Percentiles rank a stretch among this genome's conserved stretches.
These are phyloP conservation scores for Cinclus cinclus DNA, from an alignment of 2,113 vertebrate species.

Conservation along the genomic window DNA sequence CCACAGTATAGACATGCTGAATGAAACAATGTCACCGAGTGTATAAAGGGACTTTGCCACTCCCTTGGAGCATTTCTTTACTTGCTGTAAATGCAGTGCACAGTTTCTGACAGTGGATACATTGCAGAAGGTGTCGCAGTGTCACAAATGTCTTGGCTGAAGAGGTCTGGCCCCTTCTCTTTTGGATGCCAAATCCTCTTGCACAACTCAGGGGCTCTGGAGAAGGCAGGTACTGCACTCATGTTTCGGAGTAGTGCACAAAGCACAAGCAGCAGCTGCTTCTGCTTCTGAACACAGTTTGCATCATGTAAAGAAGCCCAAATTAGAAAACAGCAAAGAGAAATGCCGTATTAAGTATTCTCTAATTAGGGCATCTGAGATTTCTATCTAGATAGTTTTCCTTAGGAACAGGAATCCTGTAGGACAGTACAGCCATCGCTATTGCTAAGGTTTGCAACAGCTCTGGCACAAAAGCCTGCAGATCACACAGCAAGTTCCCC, in stretches of 20 bases:
- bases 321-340: neutral
- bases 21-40: fast-evolving
- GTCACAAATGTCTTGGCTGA: neutral
- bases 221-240: neutral
- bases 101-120: neutral
- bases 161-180: neutral
- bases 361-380: neutral
- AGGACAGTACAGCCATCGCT: neutral
- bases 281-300: neutral
- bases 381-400: neutral
- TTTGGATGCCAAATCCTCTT: neutral
- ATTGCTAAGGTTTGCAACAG: neutral
- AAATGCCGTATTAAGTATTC: neutral
- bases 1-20: neutral
- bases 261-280: neutral
- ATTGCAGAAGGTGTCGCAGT: neutral
- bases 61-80: neutral
- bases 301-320: neutral
- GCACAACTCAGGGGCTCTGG: neutral
- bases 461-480: neutral
- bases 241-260: fast-evolving
- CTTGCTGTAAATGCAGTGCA: neutral
- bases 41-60: neutral
- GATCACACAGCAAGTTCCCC: neutral
- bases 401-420: neutral